phyloP scores from a whole-genome alignment of 2,797 vertebrate genomes.

The Odontamblyopus rebecca region DNA sequence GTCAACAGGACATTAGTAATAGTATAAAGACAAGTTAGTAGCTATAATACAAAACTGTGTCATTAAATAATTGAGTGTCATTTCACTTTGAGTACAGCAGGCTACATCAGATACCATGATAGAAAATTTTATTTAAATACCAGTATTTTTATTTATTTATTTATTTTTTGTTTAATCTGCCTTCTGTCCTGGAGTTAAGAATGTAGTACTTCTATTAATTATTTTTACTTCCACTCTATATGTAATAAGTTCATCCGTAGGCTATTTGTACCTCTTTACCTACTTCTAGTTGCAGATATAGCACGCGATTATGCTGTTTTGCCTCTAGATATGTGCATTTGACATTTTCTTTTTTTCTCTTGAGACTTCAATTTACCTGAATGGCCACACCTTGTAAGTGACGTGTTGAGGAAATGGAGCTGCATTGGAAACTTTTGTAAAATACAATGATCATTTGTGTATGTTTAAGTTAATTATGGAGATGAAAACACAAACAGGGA shows the following conservation, averaged over 20 bases:
- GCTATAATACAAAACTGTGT: not conserved
- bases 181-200: not conserved
- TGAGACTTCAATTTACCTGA: not conserved
- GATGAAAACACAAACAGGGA: not conserved
- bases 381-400: constrained; percentile 23
- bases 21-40: not conserved
- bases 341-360: not conserved
- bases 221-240: not conserved
- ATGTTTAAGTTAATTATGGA: not conserved
- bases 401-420: constrained; percentile 1
- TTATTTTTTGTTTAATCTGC: not conserved
- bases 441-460: not conserved
- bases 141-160: not conserved
- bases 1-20: not conserved
- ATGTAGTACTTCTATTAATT: not conserved
- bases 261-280: not conserved
- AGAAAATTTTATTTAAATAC: not conserved
- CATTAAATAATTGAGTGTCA: not conserved
- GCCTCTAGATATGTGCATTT: not conserved
- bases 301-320: too few relatives aligned
- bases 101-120: not conserved
- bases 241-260: too few relatives aligned
- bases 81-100: not conserved
- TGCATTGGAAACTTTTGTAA: not conserved
- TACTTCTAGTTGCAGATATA: too few relatives aligned